A percentile compares a stretch with the other conserved stretches of the same genome.
phyloP scores from a whole-genome alignment of 1,140 invertebrate genomes.

The Cephus cinctus region DNA sequence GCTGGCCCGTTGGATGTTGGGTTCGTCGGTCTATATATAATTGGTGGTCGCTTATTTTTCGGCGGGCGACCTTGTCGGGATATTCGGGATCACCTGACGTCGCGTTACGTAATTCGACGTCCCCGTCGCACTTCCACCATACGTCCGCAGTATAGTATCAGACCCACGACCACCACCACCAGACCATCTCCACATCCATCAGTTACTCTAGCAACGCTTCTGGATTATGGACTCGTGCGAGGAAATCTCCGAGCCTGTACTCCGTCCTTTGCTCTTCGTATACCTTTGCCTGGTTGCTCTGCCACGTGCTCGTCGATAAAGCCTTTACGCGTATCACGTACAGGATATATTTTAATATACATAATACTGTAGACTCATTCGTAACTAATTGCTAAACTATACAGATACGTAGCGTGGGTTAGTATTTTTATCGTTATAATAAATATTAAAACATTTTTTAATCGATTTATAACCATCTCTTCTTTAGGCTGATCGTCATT shows the following conservation, averaged over 20 bases:
- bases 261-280: background rate
- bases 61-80: slow-evolving; percentile 8
- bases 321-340: too few relatives aligned
- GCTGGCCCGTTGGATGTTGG: slow-evolving; percentile 5
- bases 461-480: background rate
- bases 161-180: background rate
- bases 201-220: too few relatives aligned
- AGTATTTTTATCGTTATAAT: background rate
- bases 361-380: too few relatives aligned
- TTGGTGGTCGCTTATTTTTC: slow-evolving; percentile 4
- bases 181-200: too few relatives aligned
- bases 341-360: too few relatives aligned
- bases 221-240: slow-evolving; percentile 1
- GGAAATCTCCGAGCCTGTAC: background rate
- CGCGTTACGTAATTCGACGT: slow-evolving; percentile 11
- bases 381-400: too few relatives aligned
- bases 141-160: background rate
- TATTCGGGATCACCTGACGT: slow-evolving; percentile 15
- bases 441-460: too few relatives aligned
- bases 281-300: background rate
- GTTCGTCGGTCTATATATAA: slow-evolving; percentile 6
- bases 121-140: background rate
- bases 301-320: too few relatives aligned
- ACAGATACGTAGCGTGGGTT: background rate
- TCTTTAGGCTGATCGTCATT: background rate